These are phyloP conservation scores for Zeuzera pyrina DNA, from an alignment of 2,888 invertebrate species.

Conservation along the genomic window DNA sequence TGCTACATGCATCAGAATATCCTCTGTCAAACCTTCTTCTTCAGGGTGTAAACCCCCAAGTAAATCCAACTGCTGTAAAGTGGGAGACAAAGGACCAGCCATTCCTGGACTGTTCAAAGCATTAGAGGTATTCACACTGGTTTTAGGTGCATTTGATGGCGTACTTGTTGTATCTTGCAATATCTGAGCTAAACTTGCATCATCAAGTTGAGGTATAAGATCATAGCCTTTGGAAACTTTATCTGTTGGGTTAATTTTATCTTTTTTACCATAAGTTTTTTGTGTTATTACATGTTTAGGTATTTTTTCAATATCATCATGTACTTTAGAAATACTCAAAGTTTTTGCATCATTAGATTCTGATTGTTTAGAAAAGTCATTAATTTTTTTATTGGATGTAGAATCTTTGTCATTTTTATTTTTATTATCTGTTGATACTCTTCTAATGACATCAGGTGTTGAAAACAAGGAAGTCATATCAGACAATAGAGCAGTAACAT, in stretches of 20 bases:
- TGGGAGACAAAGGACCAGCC: slow-evolving; percentile 71
- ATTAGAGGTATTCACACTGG: slow-evolving; percentile 36
- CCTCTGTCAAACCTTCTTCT: slow-evolving; percentile 78
- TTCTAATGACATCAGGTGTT: slow-evolving; percentile 83
- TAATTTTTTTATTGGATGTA: slow-evolving; percentile 26
- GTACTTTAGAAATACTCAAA: slow-evolving; percentile 15
- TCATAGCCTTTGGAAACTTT: slow-evolving; percentile 48
- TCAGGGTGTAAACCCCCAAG: slow-evolving; percentile 76
- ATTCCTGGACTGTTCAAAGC: slow-evolving; percentile 64
- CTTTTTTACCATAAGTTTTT: slow-evolving; percentile 40
- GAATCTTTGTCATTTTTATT: slow-evolving; percentile 64
- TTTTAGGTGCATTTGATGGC: slow-evolving; percentile 37
- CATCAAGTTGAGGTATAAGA: slow-evolving; percentile 61
- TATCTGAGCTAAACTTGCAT: slow-evolving; percentile 63
- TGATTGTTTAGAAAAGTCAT: slow-evolving; percentile 14
- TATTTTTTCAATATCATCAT: slow-evolving; percentile 26
- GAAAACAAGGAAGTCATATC: slow-evolving; percentile 83
- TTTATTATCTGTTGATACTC: slow-evolving; percentile 73
- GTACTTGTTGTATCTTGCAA: slow-evolving; percentile 51
- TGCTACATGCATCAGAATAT: slow-evolving; percentile 82
- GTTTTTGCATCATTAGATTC: slow-evolving; percentile 23
- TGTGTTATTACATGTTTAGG: slow-evolving; percentile 21
- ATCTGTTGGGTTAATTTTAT: slow-evolving; percentile 29
- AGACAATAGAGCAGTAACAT: slow-evolving; percentile 65
- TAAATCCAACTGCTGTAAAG: slow-evolving; percentile 70